Base-by-base conservation (phyloP, 2,888 invertebrate genomes). In the Rhagonycha fulva region DNA sequence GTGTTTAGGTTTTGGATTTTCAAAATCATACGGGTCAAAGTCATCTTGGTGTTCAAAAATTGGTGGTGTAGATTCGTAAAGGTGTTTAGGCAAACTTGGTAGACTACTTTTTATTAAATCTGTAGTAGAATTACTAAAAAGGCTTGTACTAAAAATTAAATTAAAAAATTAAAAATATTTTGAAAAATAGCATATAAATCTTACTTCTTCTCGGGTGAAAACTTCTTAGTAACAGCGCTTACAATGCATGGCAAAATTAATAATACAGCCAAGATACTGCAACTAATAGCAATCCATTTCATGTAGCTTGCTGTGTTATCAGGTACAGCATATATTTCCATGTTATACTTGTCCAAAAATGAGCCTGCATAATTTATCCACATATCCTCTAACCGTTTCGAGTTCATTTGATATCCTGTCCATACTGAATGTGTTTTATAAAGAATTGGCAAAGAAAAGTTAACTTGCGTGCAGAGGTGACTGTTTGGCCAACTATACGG, bases 381-480 rank as follows among this genome's bases (percentile, higher is more conserved):
- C 81, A 82, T 82, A 23, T 60, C 9, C 14, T 78, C 28, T 32
- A 83, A 70, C 74, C 80, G 68, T 9, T 62, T 32, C 3, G 76
- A 23, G 9, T 30, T 76, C 3, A 82, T 14, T 62, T 82, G 80
- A 76, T 82, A 82, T 11, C 74, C 78, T 1, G 68, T 68, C 63
- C 68, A 73, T 12, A 9, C 2, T 12, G 70, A 66, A 62, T 75
- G 63, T 28, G 80, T 76, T 3, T 23, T 5, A 10, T 77, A 63
- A 9, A 73, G 12, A 12, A 83, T 74, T 4, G 83, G 83, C 14
- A 82, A 32, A 1, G 79, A 75, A 69, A 80, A 82, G 11, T 62
- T 63, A 12, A 80, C 26, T 70, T 75, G 68, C 2, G 75, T 71
- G 70, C 82, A 82, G 0, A 10, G 70, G 9, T 78, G 69, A 32